Evolutionary conservation across 2,113 vertebrate species (phyloP), one percentile per base, ranked within the genome.

Genomic region (Xiphophorus maculatus): DNA sequence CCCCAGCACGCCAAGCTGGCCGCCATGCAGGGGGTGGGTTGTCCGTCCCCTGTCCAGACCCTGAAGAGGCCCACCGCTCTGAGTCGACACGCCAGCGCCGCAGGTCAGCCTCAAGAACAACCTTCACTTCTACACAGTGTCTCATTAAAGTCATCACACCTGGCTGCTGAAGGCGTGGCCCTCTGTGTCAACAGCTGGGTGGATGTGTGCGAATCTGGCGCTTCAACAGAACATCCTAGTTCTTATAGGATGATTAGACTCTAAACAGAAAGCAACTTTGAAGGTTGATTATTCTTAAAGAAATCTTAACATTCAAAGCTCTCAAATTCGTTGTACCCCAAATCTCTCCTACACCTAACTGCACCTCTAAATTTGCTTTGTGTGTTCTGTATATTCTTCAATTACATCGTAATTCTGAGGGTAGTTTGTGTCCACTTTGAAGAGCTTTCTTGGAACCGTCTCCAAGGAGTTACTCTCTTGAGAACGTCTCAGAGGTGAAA

Each of bases 21-120:
- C 0, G 60, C 27, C 0, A 62, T 90, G 76, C 89, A 90, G 0
- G 92, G 84, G 1, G 84, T 92, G 19, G 93, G 90, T 77, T 89
- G 92, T 67, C 88, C 94, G 5, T 94, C 95, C 7, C 11, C 95
- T 0, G 86, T 82, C 30, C 90, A 91, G 54, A 97, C 96, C 0
- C 92, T 98, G 73, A 97, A 96, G 90, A 95, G 97, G 0, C 97
- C 97, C 29, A 96, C 96, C 9, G 94, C 94, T 40, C 95, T 99
- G 79, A 98, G 96, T 91, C 95, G 97, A 54, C 97, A 99, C 0
- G 96, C 96, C 91, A 99, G 97, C 0, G 96, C 96, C 0, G 95
- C 96, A 0, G 94, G 93, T 92, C 22, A 10, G 83, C 1, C 5
- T 58, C 14, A 3, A 6, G 2, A 35, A 5, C 22, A 15, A 0